Percentiles rank a stretch among this genome's conserved stretches.
Conservation (phyloP, 1,140 invertebrate species). For the Aradophagus sp. region DNA sequence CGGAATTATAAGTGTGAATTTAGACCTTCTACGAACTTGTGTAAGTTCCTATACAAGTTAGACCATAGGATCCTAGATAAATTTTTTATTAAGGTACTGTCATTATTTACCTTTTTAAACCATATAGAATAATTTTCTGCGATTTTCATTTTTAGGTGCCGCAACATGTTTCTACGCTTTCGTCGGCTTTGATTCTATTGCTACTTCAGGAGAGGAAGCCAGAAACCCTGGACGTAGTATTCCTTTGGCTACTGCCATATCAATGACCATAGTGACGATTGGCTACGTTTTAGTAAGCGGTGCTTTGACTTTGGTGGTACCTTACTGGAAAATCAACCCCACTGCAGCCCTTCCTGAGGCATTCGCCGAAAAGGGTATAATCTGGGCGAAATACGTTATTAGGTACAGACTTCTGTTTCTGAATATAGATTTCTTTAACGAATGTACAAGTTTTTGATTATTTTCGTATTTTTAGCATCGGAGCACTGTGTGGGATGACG, state of each 20-base stretch:
- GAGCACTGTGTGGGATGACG: conserved; percentile 92
- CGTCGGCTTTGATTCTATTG: conserved; percentile 91
- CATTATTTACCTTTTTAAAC: too few species aligned
- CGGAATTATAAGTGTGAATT: too few species aligned
- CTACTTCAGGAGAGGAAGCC: conserved; percentile 90
- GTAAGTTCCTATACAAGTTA: too few species aligned
- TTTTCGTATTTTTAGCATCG: conserved; percentile 77
- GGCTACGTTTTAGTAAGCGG: conserved; percentile 88
- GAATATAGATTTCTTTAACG: too few species aligned
- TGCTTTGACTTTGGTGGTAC: conserved; percentile 89
- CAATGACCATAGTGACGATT: conserved; percentile 85
- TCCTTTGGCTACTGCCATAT: conserved; percentile 85
- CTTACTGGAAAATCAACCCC: conserved; percentile 83
- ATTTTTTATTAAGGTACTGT: too few species aligned
- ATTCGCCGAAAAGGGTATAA: conserved; percentile 81
- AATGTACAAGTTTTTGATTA: background rate
- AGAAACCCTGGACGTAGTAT: conserved; percentile 86
- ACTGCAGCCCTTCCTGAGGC: conserved; percentile 90
- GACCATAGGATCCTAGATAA: too few species aligned
- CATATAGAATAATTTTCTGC: too few species aligned
- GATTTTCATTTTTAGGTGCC: conserved; percentile 77
- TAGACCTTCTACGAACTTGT: too few species aligned
- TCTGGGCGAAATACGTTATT: conserved; percentile 92
- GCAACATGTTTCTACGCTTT: conserved; percentile 94
- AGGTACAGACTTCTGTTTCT: too few species aligned